These are phyloP conservation scores for Callaeas wilsoni DNA, from an alignment of 2,113 vertebrate species.

Conservation along the genomic window DNA sequence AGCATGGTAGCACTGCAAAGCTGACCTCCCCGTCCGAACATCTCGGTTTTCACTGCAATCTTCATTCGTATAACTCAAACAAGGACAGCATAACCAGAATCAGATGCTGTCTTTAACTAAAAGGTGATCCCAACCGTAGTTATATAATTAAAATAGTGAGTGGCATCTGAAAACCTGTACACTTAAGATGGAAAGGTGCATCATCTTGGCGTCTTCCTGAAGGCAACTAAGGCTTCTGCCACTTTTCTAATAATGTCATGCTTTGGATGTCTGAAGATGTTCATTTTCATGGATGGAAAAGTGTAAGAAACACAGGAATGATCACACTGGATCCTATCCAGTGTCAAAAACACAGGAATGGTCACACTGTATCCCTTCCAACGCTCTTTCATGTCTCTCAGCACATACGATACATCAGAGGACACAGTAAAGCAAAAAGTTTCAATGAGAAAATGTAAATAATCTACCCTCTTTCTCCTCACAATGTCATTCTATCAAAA, in stretches of 20 bases:
- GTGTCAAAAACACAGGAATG: background rate
- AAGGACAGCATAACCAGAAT: background rate
- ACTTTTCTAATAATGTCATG: background rate
- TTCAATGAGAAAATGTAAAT: background rate
- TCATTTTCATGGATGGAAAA: background rate
- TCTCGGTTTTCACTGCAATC: background rate
- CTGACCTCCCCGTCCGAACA: background rate
- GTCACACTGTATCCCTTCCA: background rate
- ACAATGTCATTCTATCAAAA: background rate
- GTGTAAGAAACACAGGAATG: background rate
- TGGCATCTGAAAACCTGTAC: background rate
- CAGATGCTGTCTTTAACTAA: background rate
- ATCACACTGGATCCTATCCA: background rate
- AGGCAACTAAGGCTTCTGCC: background rate
- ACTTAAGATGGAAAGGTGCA: background rate
- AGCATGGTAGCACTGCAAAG: background rate
- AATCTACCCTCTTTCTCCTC: background rate
- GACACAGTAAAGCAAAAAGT: background rate
- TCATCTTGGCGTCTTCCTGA: background rate
- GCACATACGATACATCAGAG: background rate
- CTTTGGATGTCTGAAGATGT: background rate
- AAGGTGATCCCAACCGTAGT: background rate
- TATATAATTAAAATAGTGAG: background rate
- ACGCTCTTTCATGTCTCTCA: background rate
- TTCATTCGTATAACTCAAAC: background rate